Base-by-base conservation (phyloP, 2,888 invertebrate genomes). In the Scaptomyza reducta region DNA sequence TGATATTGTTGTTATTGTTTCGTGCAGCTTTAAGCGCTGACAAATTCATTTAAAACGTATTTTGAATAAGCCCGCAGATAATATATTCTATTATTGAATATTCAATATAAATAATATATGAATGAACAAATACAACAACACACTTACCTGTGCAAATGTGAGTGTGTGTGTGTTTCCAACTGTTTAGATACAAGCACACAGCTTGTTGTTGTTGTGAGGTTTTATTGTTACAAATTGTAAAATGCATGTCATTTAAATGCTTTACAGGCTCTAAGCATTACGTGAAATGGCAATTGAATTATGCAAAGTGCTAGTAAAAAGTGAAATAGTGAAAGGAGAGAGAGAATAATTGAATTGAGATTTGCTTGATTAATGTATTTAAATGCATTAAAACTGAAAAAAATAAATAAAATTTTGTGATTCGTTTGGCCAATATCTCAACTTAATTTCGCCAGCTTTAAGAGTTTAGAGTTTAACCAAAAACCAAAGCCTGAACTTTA, bases 41-140 rank as follows among this genome's bases (percentile, higher is more conserved):
- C 55, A 57, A 72, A 76, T 76, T 61, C 66, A 70, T 64, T 78
- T 59, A 54, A 74, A 78, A 61, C 53, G 53, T 63, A 78, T 62
- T 66, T 70, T 25, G 49, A 55, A 58, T 56, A 60, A 67, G 71
- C 46, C 13, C 10, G 13, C 45, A 41, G 41, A 35, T 61, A 42
- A 14, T 55, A 31, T 45, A 38, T 54, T 72, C 50, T 58, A 57
- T 58, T 45, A 61, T 42, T 55, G 38, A 54, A 49, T 59, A 58
- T 57, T 35, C 33, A 70, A 64, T 75, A n/a, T 16, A 49, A 22
- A 41, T 33, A 22, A 41, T 33, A 31, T 60, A 22, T n/a, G 40
- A 14, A 41, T n/a, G 22, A 18, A 6, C 31, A 40, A 51, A 16
- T 44, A 10, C 45, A 38, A 11, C 3, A 14, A 38, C 10, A 10